Base-by-base conservation (phyloP, 2,888 invertebrate species). In the Galeopsomyia nigrocyanea region DNA sequence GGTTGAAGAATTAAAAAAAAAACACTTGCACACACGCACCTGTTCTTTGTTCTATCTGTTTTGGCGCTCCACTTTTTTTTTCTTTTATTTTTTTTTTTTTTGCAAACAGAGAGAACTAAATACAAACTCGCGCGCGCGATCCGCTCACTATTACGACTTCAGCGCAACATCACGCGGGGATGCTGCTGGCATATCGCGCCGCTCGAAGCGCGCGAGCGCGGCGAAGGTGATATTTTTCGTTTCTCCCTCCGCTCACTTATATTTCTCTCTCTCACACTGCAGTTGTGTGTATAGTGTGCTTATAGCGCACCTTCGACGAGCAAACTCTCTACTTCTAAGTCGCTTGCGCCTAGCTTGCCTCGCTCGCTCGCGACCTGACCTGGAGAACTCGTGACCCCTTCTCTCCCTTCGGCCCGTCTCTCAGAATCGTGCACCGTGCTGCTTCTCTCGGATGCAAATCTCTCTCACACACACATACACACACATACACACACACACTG, bases 331-430 rank as follows among this genome's bases (percentile, higher is more conserved):
- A 39, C 39, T 39, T 26, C 26, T 26, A 26, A 26, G 26, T 26
- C 26, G 26, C 26, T 26, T 14, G 61, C 58, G 39, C 46, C 46
- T 26, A 2, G 26, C 26, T 26, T 5, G 26, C 26, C 26, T 57
- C 19, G 19, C n/a, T 51, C 31, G 60, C 55, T 62, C 66, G 57
- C 68, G 68, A 74, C 71, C 71, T 72, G 75, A 74, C 71, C 73
- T 61, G 67, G 68, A 72, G 68, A 66, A 71, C 73, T 75, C 68
- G 71, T 75, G 73, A 73, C 75, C 75, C 66, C 73, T 71, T 75
- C 72, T 58, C 56, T 19, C 19, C 26, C 57, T 31, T 22, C 39
- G 39, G 39, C 39, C 39, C 39, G 39, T 39, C 39, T 39, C 39
- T 39, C 13, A 39, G 39, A 39, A 39, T 39, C 39, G 39, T 39